Conservation (phyloP, 1,140 invertebrate species). For the Drosophila neocordata region DNA sequence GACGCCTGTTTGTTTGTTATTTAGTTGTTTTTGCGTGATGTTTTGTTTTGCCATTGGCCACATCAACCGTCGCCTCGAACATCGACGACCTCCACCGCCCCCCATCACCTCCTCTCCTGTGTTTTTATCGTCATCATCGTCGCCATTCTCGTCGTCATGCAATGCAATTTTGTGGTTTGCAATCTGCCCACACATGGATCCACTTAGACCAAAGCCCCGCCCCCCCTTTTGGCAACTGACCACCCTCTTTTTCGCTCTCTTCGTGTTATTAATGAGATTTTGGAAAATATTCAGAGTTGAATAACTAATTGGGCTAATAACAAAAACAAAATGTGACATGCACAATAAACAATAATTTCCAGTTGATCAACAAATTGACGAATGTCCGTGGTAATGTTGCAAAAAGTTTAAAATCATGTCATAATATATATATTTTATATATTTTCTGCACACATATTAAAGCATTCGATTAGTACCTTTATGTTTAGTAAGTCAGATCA, state of each 20-base stretch:
- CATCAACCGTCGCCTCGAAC: conserved; percentile 6
- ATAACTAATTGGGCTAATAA: conserved; percentile 64
- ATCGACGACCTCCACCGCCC: background rate
- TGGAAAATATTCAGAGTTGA: conserved; percentile 43
- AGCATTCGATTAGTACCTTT: too few relatives aligned
- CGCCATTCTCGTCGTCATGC: conserved; percentile 62
- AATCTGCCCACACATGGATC: conserved; percentile 25
- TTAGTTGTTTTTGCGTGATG: conserved; percentile 69
- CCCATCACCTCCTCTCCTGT: background rate
- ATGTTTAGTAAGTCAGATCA: too few relatives aligned
- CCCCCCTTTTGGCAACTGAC: too few relatives aligned
- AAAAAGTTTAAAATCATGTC: too few relatives aligned
- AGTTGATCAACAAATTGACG: conserved; percentile 8
- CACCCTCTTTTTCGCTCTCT: background rate
- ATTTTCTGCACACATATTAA: background rate
- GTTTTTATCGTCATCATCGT: background rate
- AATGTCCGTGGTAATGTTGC: background rate
- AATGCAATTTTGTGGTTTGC: conserved; percentile 79
- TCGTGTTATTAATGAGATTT: conserved; percentile 75
- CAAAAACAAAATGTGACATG: conserved; percentile 24
- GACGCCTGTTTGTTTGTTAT: conserved; percentile 79
- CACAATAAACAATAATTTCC: conserved; percentile 10
- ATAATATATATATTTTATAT: too few relatives aligned
- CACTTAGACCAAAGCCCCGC: background rate
- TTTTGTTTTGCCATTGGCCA: conserved; percentile 51